A percentile compares a stretch with the other conserved stretches of the same genome.
Evolutionary conservation across 2,797 vertebrate genomes (phyloP).

Genomic region (Pseudocheirus occidentalis): DNA sequence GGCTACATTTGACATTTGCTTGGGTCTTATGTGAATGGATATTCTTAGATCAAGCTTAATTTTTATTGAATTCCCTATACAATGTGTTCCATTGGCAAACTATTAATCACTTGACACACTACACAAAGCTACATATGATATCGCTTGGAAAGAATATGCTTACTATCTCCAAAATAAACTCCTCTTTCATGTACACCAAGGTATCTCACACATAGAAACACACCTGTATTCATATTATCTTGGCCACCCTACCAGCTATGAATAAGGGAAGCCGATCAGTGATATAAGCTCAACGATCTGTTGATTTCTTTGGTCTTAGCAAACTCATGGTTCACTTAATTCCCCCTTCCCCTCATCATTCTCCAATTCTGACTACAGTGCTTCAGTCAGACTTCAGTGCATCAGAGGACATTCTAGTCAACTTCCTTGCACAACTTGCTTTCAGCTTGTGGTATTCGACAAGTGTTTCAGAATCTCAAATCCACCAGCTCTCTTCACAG

Average conservation of each 20-base stretch:
- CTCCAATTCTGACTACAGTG: neutral
- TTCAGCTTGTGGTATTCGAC: constrained; percentile 8
- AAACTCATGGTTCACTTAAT: neutral
- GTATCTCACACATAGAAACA: neutral
- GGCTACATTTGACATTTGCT: constrained; percentile 79
- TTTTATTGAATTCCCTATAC: neutral
- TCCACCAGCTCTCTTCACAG: constrained; percentile 3
- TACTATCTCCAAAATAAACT: neutral
- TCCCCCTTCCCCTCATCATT: neutral
- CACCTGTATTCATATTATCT: neutral
- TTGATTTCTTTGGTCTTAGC: neutral
- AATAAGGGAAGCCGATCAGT: neutral
- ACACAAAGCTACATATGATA: neutral
- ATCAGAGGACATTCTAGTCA: neutral
- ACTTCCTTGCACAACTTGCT: constrained; percentile 44
- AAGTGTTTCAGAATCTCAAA: constrained; percentile 26
- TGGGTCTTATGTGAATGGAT: constrained; percentile 36
- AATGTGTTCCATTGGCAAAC: neutral
- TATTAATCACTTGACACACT: neutral
- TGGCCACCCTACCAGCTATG: neutral
- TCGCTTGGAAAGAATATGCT: neutral
- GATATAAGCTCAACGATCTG: neutral
- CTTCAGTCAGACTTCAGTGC: neutral
- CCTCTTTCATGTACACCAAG: neutral
- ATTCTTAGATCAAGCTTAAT: neutral